phyloP scores from a whole-genome alignment of 1,140 invertebrate species.

The Drosophila littoralis region DNA sequence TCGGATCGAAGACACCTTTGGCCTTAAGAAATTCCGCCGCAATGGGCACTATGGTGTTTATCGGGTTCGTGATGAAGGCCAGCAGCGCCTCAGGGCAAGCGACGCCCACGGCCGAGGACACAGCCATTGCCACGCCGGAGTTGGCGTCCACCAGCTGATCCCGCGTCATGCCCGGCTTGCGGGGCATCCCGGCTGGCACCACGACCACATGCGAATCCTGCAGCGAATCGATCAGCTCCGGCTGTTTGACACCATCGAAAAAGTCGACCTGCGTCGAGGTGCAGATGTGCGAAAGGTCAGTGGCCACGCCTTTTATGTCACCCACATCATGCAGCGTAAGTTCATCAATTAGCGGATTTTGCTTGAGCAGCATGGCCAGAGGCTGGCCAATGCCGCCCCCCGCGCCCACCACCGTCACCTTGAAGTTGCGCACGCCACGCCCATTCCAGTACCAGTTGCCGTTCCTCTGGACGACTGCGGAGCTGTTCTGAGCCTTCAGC shows the following conservation, averaged over 20 bases:
- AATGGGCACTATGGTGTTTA: conserved; percentile 98
- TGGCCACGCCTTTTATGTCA: conserved; percentile 91
- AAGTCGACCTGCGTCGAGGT: conserved; percentile 89
- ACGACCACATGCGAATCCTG: conserved; percentile 92
- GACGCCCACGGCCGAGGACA: conserved; percentile 90
- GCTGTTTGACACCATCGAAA: conserved; percentile 85
- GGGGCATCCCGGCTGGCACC: conserved; percentile 97
- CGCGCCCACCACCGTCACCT: conserved; percentile 94
- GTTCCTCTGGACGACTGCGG: background rate
- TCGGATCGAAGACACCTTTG: conserved; percentile 92
- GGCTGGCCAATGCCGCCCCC: conserved; percentile 91
- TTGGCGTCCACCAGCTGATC: conserved; percentile 99
- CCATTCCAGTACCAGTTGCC: background rate
- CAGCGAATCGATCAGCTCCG: conserved; percentile 9
- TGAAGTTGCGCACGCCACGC: conserved; percentile 30
- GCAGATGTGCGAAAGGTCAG: conserved; percentile 94
- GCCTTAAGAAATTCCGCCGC: conserved; percentile 96
- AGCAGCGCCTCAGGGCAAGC: conserved; percentile 95
- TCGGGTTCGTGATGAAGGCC: conserved; percentile 98
- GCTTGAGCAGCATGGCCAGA: conserved; percentile 90
- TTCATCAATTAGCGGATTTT: conserved; percentile 88
- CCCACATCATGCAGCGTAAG: conserved; percentile 93
- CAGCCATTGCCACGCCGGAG: conserved; percentile 95
- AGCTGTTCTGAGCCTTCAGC: background rate
- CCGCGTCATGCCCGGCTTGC: conserved; percentile 96